These are phyloP conservation scores for Anisognathus igniventris DNA, from an alignment of 2,797 vertebrate species.

Conservation along the genomic window DNA sequence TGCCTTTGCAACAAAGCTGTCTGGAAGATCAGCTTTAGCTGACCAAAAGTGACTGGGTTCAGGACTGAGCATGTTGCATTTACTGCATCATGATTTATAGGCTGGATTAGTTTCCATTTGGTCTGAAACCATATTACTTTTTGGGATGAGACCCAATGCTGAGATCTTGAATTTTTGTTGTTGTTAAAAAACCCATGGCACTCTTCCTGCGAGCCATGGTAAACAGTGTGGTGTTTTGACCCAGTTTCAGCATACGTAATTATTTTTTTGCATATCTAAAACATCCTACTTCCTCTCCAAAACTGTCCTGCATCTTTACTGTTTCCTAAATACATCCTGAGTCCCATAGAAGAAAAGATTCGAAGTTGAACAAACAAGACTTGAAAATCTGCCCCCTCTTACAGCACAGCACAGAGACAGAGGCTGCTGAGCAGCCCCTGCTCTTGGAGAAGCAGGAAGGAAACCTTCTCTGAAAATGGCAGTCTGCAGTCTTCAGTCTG, in stretches of 20 bases:
- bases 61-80: neutral
- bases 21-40: neutral
- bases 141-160: slow-evolving; percentile 36
- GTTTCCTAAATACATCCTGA: slow-evolving; percentile 16
- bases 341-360: neutral
- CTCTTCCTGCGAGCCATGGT: slow-evolving; percentile 10
- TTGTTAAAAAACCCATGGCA: slow-evolving; percentile 33
- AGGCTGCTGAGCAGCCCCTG: neutral
- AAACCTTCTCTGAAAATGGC: neutral
- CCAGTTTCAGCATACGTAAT: slow-evolving; percentile 7
- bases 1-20: neutral
- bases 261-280: slow-evolving; percentile 15
- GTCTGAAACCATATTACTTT: neutral
- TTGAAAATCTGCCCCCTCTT: neutral
- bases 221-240: slow-evolving; percentile 27
- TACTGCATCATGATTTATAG: neutral
- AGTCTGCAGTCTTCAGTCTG: neutral
- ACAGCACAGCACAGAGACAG: neutral
- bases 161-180: slow-evolving; percentile 21
- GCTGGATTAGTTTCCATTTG: neutral
- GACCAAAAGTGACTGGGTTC: neutral
- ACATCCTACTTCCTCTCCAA: neutral
- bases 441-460: neutral
- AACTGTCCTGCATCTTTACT: neutral
- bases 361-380: neutral